phyloP scores from a whole-genome alignment of 2,113 vertebrate species.

The Xiphophorus hellerii region DNA sequence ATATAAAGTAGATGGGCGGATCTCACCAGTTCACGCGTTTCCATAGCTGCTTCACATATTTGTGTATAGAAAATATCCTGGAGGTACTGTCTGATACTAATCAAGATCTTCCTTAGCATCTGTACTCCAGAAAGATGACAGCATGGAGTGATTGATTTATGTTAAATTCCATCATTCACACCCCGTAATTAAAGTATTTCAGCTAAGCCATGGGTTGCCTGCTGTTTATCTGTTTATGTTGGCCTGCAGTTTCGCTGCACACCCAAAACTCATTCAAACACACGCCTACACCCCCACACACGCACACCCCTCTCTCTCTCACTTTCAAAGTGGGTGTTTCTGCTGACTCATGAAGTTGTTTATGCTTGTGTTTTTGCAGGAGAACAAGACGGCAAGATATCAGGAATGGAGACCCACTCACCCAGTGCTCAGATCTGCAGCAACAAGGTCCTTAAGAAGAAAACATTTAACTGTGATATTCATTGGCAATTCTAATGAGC shows the following conservation, averaged over 20 bases:
- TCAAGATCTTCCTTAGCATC: slow-evolving; percentile 22
- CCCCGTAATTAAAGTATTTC: slow-evolving; percentile 62
- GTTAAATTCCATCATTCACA: slow-evolving; percentile 52
- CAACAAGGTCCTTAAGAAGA: slow-evolving; percentile 83
- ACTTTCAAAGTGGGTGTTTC: neutral
- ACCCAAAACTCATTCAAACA: slow-evolving; percentile 29
- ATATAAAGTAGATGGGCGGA: slow-evolving; percentile 2
- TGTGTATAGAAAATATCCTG: slow-evolving; percentile 49
- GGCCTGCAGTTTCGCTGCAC: slow-evolving; percentile 36
- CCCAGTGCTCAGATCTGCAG: slow-evolving; percentile 95
- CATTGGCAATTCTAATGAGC: neutral
- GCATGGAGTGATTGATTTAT: slow-evolving; percentile 51
- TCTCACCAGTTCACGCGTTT: slow-evolving; percentile 16
- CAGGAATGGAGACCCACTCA: slow-evolving; percentile 95
- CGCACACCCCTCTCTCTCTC: neutral
- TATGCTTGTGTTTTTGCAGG: slow-evolving; percentile 76
- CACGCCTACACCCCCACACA: neutral
- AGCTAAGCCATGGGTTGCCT: slow-evolving; percentile 8
- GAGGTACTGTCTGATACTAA: slow-evolving; percentile 20
- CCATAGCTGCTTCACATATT: slow-evolving; percentile 27
- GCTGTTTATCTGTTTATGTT: slow-evolving; percentile 55
- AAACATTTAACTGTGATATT: neutral
- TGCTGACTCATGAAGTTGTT: slow-evolving; percentile 40
- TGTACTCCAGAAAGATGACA: slow-evolving; percentile 20
- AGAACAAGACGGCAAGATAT: slow-evolving; percentile 96